Evolutionary conservation across 1,140 invertebrate species (phyloP), one percentile per base, ranked within the genome.

Genomic region (Ylistrum balloti): DNA sequence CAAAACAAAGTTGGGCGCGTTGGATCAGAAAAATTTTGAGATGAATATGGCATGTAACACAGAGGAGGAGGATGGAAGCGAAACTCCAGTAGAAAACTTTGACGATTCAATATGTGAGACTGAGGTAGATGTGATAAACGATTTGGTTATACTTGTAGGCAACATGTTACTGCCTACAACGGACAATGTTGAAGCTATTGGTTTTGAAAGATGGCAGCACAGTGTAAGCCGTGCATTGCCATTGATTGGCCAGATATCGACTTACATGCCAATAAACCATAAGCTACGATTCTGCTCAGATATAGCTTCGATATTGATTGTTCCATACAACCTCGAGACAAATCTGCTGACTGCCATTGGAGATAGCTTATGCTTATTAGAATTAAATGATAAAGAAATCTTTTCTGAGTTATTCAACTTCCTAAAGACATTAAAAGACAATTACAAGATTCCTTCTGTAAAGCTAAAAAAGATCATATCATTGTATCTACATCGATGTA

Each of bases 261-360:
- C n/a, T 5, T 22, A 74, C 28, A 3, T 74, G 13, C 17, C 56
- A 3, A 74, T 74, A 28, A 74, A 74, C 56, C 56, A 74, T 11
- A 74, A 74, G n/a, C 56, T 74, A 3, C 56, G 56, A 3, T 74
- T 74, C 56, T 74, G 56, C 56, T 74, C 56, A 74, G 56, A 74
- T 74, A 22, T 74, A 3, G 22, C 56, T n/a, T n/a, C 56, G 5
- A n/a, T 74, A 28, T 28, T 74, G 56, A 74, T 74, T 3, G 56
- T 74, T 74, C 56, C 56, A 11, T 74, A 74, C 56, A 74, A 74
- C 56, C 56, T 74, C n/a, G 22, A 74, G n/a, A n/a, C 17, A 74
- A 74, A n/a, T 74, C 56, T n/a, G 28, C 11, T 74, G 56, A 74
- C 56, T 28, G n/a, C 9, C 5, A 28, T 74, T 74, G 56, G 56